Conservation (phyloP, 2,113 vertebrate genomes). For the Grantiella picta region DNA sequence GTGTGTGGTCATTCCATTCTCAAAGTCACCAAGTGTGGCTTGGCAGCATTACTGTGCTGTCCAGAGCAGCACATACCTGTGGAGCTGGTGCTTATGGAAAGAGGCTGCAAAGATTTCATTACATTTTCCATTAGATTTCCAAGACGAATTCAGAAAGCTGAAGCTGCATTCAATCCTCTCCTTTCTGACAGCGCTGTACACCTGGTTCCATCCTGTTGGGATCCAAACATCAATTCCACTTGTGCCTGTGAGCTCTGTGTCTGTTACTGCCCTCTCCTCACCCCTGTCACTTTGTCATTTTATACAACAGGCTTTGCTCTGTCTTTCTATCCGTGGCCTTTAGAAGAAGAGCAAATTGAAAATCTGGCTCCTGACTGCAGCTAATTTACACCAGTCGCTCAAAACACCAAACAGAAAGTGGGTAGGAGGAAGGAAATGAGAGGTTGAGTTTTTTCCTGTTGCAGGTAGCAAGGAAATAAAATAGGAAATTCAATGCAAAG, state of each 20-base stretch:
- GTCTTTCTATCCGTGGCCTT: fast-evolving
- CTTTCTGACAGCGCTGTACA: background rate
- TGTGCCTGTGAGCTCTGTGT: background rate
- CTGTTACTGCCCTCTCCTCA: background rate
- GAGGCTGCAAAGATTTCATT: background rate
- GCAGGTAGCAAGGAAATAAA: conserved; percentile 35
- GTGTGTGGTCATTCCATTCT: background rate
- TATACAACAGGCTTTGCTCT: background rate
- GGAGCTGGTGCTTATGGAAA: background rate
- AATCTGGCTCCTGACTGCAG: background rate
- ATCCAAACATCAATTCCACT: fast-evolving
- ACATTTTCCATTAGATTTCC: background rate
- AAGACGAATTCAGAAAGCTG: background rate
- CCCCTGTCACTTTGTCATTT: background rate
- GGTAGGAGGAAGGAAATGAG: conserved; percentile 21
- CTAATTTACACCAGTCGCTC: background rate
- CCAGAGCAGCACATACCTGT: fast-evolving
- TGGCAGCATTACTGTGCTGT: background rate
- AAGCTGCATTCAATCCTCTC: background rate
- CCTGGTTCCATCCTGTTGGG: background rate
- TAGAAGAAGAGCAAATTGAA: background rate
- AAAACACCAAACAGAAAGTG: background rate
- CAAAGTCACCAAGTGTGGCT: fast-evolving
- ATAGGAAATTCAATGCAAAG: background rate
- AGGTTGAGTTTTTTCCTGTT: conserved; percentile 3